Percentiles rank a stretch among this genome's conserved stretches.
phyloP scores from a whole-genome alignment of 1,140 invertebrate species.

The Triops cancriformis region DNA sequence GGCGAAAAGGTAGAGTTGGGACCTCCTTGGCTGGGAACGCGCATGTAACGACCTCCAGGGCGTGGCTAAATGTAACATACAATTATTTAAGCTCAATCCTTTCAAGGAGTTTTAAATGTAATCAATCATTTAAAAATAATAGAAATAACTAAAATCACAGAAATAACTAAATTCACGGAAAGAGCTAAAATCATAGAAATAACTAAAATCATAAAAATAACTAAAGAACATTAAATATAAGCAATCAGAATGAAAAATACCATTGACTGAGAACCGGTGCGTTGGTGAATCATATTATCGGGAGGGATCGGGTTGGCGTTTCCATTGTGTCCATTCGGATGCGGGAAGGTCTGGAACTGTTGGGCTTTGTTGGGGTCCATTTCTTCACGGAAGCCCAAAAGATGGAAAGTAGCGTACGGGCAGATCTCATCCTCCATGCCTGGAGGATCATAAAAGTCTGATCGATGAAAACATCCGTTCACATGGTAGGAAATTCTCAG shows the following conservation, averaged over 20 bases:
- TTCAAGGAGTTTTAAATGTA: background rate
- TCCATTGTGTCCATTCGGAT: slow-evolving; percentile 51
- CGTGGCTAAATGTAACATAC: slow-evolving; percentile 48
- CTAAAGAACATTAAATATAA: background rate
- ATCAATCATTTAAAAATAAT: no score
- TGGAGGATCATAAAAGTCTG: slow-evolving; percentile 18
- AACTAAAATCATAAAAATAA: no score
- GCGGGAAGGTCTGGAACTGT: slow-evolving; percentile 81
- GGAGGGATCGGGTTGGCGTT: background rate
- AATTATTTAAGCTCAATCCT: background rate
- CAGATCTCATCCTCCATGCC: slow-evolving; percentile 91
- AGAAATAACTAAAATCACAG: no score
- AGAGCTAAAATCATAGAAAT: no score
- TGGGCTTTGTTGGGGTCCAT: slow-evolving; percentile 82
- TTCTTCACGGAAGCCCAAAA: slow-evolving; percentile 87
- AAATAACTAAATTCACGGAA: no score
- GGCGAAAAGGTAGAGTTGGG: slow-evolving; percentile 48
- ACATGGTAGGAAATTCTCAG: background rate
- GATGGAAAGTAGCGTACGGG: slow-evolving; percentile 87
- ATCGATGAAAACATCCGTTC: slow-evolving; percentile 2
- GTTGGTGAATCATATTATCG: slow-evolving; percentile 49
- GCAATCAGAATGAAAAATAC: slow-evolving; percentile 38
- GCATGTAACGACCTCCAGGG: slow-evolving; percentile 58
- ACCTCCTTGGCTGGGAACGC: slow-evolving; percentile 41
- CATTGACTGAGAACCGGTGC: slow-evolving; percentile 78